Evolutionary conservation across 2,888 invertebrate genomes (phyloP).

Genomic region (Chirona hameri): DNA sequence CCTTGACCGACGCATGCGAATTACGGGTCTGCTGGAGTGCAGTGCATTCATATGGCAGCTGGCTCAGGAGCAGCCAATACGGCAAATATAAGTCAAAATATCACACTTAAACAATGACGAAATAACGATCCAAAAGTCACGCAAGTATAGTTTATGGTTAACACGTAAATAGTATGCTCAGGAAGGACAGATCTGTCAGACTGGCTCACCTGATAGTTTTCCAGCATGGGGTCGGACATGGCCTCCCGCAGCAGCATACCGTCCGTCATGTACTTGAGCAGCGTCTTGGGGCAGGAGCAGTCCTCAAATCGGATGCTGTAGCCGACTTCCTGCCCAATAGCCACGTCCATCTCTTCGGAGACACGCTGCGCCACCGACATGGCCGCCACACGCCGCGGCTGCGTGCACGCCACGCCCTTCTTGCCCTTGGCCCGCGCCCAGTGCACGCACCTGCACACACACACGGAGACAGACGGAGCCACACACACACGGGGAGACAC

Average conservation of each 20-base stretch:
- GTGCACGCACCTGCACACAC: constrained; percentile 60
- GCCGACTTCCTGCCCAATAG: constrained; percentile 83
- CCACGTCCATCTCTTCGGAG: constrained; percentile 99
- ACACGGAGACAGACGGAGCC: constrained; percentile 39
- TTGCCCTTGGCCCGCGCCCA: constrained; percentile 62
- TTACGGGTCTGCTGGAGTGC: too few species aligned
- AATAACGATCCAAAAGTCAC: too few species aligned
- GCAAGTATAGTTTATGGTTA: too few species aligned
- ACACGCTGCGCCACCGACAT: constrained; percentile 99
- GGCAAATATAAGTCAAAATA: too few species aligned
- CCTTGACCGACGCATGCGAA: too few species aligned
- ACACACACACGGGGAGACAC: constrained; percentile 48
- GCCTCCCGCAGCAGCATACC: constrained; percentile 99
- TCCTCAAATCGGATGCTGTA: constrained; percentile 75
- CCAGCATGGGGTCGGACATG: constrained; percentile 98
- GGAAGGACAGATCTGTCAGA: too few species aligned
- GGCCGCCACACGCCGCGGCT: constrained; percentile 94
- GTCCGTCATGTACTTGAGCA: constrained; percentile 90
- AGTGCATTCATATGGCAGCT: too few species aligned
- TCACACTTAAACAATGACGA: too few species aligned
- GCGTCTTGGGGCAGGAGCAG: constrained; percentile 40
- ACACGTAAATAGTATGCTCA: too few species aligned
- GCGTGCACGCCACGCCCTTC: constrained; percentile 91
- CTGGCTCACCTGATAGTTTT: constrained; percentile 75
- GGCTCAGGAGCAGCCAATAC: too few species aligned